phyloP scores from a whole-genome alignment of 2,113 vertebrate species.

The Eclectus roratus region DNA sequence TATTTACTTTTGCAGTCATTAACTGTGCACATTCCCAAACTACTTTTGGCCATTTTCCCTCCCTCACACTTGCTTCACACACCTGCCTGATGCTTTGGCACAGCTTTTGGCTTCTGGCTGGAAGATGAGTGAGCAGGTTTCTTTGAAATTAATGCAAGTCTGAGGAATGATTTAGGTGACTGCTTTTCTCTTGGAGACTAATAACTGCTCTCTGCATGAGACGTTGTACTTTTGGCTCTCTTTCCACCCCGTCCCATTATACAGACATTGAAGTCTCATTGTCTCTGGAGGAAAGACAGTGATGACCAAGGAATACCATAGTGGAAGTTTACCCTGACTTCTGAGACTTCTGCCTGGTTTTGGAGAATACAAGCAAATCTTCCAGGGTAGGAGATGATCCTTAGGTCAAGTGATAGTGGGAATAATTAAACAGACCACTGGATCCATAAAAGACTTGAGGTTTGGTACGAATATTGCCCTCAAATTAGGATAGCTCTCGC shows the following conservation, averaged over 20 bases:
- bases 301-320: accelerated
- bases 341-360: not conserved
- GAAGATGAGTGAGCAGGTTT: conserved; percentile 51
- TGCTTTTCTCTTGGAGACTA: conserved; percentile 32
- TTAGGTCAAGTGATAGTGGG: not conserved
- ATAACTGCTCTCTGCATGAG: conserved; percentile 40
- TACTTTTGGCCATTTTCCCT: not conserved
- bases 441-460: not conserved
- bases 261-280: conserved; percentile 31
- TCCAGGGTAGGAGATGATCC: not conserved
- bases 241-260: not conserved
- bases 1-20: conserved; percentile 20
- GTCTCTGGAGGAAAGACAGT: conserved; percentile 5
- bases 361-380: not conserved
- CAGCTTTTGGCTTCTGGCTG: conserved; percentile 37
- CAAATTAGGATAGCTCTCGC: conserved; percentile 31
- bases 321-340: not conserved
- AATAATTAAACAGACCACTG: conserved; percentile 21
- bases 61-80: not conserved
- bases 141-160: conserved; percentile 44
- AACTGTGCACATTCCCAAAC: not conserved
- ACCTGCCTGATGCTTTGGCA: conserved; percentile 42
- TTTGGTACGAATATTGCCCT: conserved; percentile 35
- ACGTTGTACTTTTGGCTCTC: conserved; percentile 17
- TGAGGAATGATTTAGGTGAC: conserved; percentile 61